These are phyloP conservation scores for Lophotis ruficrista DNA, from an alignment of 2,113 vertebrate species.

Conservation along the genomic window DNA sequence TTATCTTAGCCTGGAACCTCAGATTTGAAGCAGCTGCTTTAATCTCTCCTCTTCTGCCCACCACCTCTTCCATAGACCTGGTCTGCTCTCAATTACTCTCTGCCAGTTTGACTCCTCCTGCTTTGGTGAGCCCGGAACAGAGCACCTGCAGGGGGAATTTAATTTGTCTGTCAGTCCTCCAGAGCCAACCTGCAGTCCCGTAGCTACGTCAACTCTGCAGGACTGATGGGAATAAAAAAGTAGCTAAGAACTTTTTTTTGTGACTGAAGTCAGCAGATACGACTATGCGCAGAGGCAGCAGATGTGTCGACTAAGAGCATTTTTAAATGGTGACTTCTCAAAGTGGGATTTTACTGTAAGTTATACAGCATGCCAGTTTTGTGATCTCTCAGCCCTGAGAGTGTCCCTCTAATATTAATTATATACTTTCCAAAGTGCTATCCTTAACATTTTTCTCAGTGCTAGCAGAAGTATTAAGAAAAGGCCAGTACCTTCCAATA, in stretches of 20 bases:
- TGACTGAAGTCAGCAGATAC: slow-evolving; percentile 58
- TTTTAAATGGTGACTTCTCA: slow-evolving; percentile 51
- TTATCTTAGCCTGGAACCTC: background rate
- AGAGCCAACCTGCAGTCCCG: background rate
- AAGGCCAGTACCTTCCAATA: slow-evolving; percentile 10
- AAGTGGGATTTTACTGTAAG: slow-evolving; percentile 42
- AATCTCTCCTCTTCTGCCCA: background rate
- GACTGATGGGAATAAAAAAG: slow-evolving; percentile 37
- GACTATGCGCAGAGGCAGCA: background rate
- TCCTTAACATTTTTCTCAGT: slow-evolving; percentile 38
- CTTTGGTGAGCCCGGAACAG: background rate
- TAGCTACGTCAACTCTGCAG: background rate
- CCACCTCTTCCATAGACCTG: background rate
- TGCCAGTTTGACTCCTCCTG: background rate
- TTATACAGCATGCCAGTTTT: slow-evolving; percentile 24
- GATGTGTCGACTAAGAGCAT: slow-evolving; percentile 35
- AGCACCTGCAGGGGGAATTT: background rate
- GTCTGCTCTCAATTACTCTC: background rate
- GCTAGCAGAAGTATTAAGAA: slow-evolving; percentile 43
- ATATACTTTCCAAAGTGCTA: slow-evolving; percentile 44
- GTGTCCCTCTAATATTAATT: slow-evolving; percentile 25
- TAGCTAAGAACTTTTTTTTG: slow-evolving; percentile 29
- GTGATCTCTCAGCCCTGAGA: slow-evolving; percentile 24
- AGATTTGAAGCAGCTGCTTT: slow-evolving; percentile 5
- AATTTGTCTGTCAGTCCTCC: background rate